Evolutionary conservation across 2,113 vertebrate species (phyloP).

Genomic region (Leucosticte australis): DNA sequence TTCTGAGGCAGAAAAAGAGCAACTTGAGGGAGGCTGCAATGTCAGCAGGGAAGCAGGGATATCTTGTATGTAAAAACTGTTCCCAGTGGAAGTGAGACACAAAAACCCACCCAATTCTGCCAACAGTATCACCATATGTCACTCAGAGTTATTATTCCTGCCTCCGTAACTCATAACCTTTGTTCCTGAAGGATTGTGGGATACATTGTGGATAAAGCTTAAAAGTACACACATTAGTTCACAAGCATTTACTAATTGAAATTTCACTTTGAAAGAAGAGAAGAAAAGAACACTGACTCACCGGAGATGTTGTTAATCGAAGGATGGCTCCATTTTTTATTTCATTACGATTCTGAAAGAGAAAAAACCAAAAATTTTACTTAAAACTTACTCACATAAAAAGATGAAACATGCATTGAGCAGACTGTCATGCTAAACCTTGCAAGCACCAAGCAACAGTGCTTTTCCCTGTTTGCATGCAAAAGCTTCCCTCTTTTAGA

Average conservation of each 20-base stretch:
- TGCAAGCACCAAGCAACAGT: background rate
- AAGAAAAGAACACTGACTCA: conserved; percentile 74
- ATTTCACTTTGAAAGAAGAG: background rate
- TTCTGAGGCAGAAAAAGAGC: background rate
- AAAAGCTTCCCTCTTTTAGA: background rate
- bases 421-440: background rate
- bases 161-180: background rate
- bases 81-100: background rate
- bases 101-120: background rate
- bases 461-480: background rate
- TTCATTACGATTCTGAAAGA: conserved; percentile 93
- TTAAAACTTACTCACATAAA: background rate
- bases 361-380: conserved; percentile 23
- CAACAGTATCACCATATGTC: background rate
- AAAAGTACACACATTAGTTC: background rate
- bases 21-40: background rate
- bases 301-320: conserved; percentile 91
- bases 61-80: background rate
- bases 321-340: conserved; percentile 98
- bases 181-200: background rate
- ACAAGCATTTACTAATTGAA: background rate
- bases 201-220: background rate
- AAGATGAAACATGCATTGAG: background rate
- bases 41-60: background rate
- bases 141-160: background rate